phyloP scores from a whole-genome alignment of 2,888 invertebrate genomes.

The Salpingus planirostris region DNA sequence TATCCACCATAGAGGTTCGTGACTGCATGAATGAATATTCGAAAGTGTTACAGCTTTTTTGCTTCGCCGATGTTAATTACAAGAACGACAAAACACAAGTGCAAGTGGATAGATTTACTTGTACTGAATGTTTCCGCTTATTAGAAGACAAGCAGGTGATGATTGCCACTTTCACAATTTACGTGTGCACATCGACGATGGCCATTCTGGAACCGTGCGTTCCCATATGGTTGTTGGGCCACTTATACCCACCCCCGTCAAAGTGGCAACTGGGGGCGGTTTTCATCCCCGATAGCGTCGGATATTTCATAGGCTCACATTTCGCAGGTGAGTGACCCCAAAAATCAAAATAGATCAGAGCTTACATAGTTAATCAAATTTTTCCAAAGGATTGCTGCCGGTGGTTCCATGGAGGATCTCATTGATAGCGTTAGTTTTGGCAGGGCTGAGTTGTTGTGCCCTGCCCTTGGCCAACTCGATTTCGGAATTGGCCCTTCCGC shows the following conservation, averaged over 20 bases:
- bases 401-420: slow-evolving; percentile 35
- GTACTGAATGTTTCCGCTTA: slow-evolving; percentile 45
- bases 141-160: slow-evolving; percentile 56
- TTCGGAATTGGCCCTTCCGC: slow-evolving; percentile 60
- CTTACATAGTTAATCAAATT: too few species aligned
- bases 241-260: slow-evolving; percentile 55
- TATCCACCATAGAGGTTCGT: too few species aligned
- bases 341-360: too few species aligned
- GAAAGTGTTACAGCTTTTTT: slow-evolving; percentile 28
- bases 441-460: slow-evolving; percentile 35
- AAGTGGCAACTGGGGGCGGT: slow-evolving; percentile 72
- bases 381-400: slow-evolving; percentile 32
- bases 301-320: slow-evolving; percentile 75
- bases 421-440: slow-evolving; percentile 32
- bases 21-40: too few species aligned
- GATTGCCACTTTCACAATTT: slow-evolving; percentile 58
- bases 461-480: slow-evolving; percentile 33
- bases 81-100: too few species aligned
- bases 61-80: slow-evolving; percentile 14
- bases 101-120: too few species aligned
- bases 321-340: slow-evolving; percentile 51
- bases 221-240: slow-evolving; percentile 69
- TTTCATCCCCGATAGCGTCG: slow-evolving; percentile 78
- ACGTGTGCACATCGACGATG: slow-evolving; percentile 72
- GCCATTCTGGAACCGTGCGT: slow-evolving; percentile 75